Evolutionary conservation across 1,140 invertebrate species (phyloP).

Genomic region (Diuraphis noxia): DNA sequence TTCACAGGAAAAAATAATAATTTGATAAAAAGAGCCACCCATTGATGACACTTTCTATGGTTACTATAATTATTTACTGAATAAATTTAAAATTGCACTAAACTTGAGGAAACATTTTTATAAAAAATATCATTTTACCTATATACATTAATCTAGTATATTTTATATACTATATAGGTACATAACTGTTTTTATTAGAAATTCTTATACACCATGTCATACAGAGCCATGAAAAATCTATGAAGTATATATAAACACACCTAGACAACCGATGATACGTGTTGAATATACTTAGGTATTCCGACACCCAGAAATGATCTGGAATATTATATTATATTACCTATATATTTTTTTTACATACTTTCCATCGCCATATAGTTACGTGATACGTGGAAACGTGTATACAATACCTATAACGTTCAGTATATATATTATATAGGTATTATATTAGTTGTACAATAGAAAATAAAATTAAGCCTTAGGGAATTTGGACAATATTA

Average conservation of each 20-base stretch:
- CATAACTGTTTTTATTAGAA: neutral
- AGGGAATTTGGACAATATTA: conserved; percentile 26
- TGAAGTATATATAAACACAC: neutral
- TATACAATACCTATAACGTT: conserved; percentile 27
- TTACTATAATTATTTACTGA: too few species aligned
- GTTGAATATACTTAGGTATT: neutral
- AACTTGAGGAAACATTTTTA: neutral
- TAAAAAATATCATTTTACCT: neutral
- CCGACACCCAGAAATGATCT: neutral
- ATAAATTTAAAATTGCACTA: neutral
- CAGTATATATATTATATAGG: neutral
- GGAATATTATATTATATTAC: neutral
- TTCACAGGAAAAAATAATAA: too few species aligned
- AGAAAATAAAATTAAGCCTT: neutral
- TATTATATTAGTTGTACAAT: conserved; percentile 38
- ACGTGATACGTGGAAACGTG: neutral
- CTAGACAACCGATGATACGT: neutral
- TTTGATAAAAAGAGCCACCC: too few species aligned
- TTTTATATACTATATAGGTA: neutral
- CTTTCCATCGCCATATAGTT: neutral
- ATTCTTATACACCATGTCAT: neutral
- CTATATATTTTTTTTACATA: neutral
- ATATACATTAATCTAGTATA: neutral
- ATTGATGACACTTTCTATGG: too few species aligned
- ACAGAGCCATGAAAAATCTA: neutral